Percentiles rank a stretch among this genome's conserved stretches.
Conservation (phyloP, 2,888 invertebrate genomes). For the Griposia aprilina region DNA sequence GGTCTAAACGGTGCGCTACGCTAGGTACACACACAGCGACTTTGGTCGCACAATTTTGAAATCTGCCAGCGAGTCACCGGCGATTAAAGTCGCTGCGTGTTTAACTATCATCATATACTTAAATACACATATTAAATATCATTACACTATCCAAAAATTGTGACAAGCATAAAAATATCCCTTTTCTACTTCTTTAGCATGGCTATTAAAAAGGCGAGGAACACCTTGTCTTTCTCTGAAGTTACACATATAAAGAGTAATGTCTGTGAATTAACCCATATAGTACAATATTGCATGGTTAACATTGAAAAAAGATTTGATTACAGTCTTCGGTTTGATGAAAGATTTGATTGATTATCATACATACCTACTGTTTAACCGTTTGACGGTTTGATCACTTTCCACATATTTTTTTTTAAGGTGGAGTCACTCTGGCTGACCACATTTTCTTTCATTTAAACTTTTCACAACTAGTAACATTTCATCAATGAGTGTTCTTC, state of each 20-base stretch:
- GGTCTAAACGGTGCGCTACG: too few relatives aligned
- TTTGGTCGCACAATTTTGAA: too few relatives aligned
- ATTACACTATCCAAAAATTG: too few relatives aligned
- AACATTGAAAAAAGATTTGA: background rate
- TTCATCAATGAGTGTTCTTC: conserved; percentile 81
- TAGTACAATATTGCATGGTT: background rate
- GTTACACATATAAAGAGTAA: background rate
- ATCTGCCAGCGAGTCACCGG: too few relatives aligned
- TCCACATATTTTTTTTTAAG: background rate
- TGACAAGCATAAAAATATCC: too few relatives aligned
- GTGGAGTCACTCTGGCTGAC: conserved; percentile 23
- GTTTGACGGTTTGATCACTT: background rate
- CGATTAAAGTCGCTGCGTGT: too few relatives aligned
- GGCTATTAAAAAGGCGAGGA: too few relatives aligned
- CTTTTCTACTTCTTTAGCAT: too few relatives aligned
- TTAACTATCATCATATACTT: too few relatives aligned
- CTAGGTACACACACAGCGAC: too few relatives aligned
- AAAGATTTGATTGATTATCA: background rate
- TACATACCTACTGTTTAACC: background rate
- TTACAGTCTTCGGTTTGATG: background rate
- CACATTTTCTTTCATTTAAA: conserved; percentile 28
- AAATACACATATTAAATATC: too few relatives aligned
- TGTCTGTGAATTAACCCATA: too few relatives aligned
- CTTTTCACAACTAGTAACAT: conserved; percentile 65
- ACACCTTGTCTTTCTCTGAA: background rate